Evolutionary conservation across 2,888 invertebrate genomes (phyloP).

Genomic region (Calameuta idolon): DNA sequence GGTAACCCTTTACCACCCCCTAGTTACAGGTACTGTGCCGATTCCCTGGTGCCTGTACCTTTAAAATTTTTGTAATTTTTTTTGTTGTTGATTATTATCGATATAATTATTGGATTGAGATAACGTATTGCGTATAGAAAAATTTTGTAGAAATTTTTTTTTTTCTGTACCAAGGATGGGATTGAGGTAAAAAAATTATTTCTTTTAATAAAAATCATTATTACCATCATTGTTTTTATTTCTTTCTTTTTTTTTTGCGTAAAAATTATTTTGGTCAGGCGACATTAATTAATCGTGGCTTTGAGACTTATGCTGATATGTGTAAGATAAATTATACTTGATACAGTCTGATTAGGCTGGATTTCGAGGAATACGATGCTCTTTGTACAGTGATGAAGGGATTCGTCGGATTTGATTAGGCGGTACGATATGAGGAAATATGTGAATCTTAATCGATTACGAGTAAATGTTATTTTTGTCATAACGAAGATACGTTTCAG

Average conservation of each 20-base stretch:
- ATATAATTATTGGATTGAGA: background rate
- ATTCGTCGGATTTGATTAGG: background rate
- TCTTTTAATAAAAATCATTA: background rate
- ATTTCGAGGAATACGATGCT: background rate
- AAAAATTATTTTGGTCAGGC: background rate
- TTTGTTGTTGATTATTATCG: background rate
- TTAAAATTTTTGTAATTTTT: background rate
- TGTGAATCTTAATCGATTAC: background rate
- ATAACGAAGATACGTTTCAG: background rate
- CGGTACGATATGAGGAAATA: background rate
- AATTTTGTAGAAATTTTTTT: background rate
- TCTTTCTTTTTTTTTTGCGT: background rate
- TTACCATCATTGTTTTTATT: background rate
- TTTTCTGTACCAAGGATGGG: background rate
- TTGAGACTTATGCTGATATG: background rate
- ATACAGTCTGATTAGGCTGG: background rate
- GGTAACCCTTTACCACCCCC: background rate
- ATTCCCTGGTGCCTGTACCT: background rate
- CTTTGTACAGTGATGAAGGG: background rate
- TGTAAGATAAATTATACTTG: too few relatives aligned
- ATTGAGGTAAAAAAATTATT: background rate
- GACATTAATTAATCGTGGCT: background rate
- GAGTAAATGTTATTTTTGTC: background rate
- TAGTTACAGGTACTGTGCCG: background rate
- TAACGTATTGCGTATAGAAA: background rate